phyloP scores from a whole-genome alignment of 2,888 invertebrate species.

The Drosophila pseudotalamancana region DNA sequence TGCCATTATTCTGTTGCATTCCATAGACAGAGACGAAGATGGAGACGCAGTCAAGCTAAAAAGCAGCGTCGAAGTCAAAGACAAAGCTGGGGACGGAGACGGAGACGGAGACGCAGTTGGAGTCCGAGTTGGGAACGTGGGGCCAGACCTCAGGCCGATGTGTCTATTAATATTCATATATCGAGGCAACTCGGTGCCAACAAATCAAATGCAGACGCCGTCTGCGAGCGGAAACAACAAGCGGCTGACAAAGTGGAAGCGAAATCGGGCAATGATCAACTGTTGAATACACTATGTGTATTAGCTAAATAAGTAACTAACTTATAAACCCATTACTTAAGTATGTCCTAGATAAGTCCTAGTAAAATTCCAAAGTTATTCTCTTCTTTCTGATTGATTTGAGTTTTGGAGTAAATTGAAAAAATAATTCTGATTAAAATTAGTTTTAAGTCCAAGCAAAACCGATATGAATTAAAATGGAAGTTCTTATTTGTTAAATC shows the following conservation, averaged over 20 bases:
- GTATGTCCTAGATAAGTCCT: no score
- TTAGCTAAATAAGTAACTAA: no score
- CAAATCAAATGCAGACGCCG: slow-evolving; percentile 71
- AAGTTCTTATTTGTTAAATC: no score
- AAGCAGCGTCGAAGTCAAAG: not conserved
- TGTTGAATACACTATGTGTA: slow-evolving; percentile 24
- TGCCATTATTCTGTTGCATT: slow-evolving; percentile 65
- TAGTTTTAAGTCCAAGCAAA: no score
- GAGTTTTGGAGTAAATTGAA: no score
- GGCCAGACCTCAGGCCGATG: slow-evolving; percentile 37
- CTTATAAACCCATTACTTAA: no score
- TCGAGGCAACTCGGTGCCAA: slow-evolving; percentile 56
- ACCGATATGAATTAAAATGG: no score
- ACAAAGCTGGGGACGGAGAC: not conserved
- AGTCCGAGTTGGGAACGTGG: not conserved
- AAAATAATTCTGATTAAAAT: no score
- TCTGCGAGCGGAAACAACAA: slow-evolving; percentile 61
- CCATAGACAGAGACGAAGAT: not conserved
- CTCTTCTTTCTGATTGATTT: no score
- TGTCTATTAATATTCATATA: slow-evolving; percentile 77
- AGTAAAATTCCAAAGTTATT: no score
- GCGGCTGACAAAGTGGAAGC: not conserved
- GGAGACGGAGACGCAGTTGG: not conserved
- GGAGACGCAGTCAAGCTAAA: not conserved
- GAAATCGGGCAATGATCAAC: not conserved